Conservation (phyloP, 2,113 vertebrate genomes). For the Trichechus manatus region DNA sequence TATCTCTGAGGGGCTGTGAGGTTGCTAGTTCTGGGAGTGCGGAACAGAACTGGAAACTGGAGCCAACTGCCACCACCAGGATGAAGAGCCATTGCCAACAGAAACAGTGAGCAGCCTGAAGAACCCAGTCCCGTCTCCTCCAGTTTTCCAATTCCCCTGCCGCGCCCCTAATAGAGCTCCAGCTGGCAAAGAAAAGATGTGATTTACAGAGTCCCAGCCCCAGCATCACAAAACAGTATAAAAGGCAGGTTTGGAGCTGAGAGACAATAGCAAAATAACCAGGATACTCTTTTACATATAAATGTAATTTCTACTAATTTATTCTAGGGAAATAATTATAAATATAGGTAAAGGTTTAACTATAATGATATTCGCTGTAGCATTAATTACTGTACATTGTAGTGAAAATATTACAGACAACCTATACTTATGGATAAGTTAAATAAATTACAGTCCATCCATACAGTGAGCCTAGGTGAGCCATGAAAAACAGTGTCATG, state of each 20-base stretch:
- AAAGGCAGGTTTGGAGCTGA: neutral
- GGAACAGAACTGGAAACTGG: neutral
- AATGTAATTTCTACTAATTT: neutral
- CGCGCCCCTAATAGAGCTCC: neutral
- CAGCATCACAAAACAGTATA: neutral
- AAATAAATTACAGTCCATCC: neutral
- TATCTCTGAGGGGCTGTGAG: neutral
- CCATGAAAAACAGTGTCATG: neutral
- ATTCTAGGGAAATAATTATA: neutral
- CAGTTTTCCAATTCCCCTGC: neutral
- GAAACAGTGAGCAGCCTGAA: no score
- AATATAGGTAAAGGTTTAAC: neutral
- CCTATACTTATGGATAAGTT: neutral
- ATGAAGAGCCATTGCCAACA: rapidly evolving
- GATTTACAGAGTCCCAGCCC: neutral
- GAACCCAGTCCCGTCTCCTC: neutral
- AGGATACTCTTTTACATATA: neutral
- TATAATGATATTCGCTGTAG: neutral
- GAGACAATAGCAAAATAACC: neutral
- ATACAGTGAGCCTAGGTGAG: neutral
- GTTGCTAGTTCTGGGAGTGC: neutral
- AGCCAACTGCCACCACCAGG: no score
- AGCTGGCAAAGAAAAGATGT: neutral
- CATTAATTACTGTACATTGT: neutral
- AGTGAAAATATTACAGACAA: neutral